These are phyloP conservation scores for Agrotis segetum DNA, from an alignment of 2,888 invertebrate genomes.

Conservation along the genomic window DNA sequence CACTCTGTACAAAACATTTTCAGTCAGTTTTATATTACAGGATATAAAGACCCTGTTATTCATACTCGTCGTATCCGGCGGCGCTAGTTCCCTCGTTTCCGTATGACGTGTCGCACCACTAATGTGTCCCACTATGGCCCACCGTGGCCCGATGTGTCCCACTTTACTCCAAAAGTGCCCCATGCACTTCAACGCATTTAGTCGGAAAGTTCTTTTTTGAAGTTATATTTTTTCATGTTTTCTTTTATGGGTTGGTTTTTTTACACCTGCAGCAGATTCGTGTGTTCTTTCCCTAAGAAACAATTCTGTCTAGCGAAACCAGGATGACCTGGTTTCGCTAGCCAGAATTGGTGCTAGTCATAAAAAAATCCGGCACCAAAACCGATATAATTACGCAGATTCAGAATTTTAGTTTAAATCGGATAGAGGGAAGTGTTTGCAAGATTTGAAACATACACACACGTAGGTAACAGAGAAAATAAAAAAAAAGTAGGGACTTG, in stretches of 20 bases:
- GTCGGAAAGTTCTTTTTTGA: slow-evolving; percentile 7
- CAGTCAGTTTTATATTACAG: slow-evolving; percentile 64
- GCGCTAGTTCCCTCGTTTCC: slow-evolving; percentile 58
- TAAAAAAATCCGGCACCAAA: too few relatives aligned
- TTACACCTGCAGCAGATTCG: neutral
- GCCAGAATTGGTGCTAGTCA: too few relatives aligned
- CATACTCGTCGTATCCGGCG: slow-evolving; percentile 62
- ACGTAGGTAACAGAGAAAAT: too few relatives aligned
- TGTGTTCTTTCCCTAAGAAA: too few relatives aligned
- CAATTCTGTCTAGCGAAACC: too few relatives aligned
- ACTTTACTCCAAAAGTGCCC: neutral
- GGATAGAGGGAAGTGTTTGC: too few relatives aligned
- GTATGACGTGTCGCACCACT: slow-evolving; percentile 40
- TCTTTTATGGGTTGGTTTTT: neutral
- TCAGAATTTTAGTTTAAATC: too few relatives aligned
- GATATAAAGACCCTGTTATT: slow-evolving; percentile 67
- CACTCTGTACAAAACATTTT: slow-evolving; percentile 33
- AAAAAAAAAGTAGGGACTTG: too few relatives aligned
- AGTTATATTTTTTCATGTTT: neutral
- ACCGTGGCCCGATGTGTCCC: neutral
- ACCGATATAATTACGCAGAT: too few relatives aligned
- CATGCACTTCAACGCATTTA: slow-evolving; percentile 16
- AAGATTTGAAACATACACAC: too few relatives aligned
- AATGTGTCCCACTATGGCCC: slow-evolving; percentile 13
- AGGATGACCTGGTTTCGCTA: too few relatives aligned